These are phyloP conservation scores for Bothrops jararaca DNA, from an alignment of 2,113 vertebrate species.

Conservation along the genomic window DNA sequence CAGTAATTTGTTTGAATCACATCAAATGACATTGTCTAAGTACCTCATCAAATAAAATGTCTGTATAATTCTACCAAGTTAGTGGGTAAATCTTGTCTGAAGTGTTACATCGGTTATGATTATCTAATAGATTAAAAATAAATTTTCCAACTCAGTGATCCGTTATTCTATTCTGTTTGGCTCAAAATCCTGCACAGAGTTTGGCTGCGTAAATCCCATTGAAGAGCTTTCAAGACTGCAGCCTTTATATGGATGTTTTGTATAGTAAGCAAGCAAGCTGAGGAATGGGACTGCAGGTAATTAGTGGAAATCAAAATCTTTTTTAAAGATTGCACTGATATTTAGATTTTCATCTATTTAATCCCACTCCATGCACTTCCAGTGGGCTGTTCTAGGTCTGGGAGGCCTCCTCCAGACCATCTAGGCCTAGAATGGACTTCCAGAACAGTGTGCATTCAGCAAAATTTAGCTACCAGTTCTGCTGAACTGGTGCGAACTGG, in stretches of 20 bases:
- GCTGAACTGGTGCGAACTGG: too few relatives aligned
- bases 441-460: too few relatives aligned
- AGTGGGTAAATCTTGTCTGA: constrained; percentile 42
- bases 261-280: background rate
- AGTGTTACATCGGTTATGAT: background rate
- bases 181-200: background rate
- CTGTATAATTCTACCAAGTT: constrained; percentile 20
- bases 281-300: background rate
- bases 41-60: constrained; percentile 29
- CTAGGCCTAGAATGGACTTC: too few relatives aligned
- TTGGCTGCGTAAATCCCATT: background rate
- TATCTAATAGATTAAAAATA: constrained; percentile 36
- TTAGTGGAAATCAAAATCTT: background rate
- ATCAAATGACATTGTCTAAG: constrained; percentile 32
- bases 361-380: too few relatives aligned
- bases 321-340: background rate
- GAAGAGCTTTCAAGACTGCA: background rate
- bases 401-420: too few relatives aligned
- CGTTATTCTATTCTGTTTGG: background rate
- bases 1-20: constrained; percentile 27
- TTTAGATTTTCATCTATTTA: background rate
- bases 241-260: background rate
- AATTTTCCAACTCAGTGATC: constrained; percentile 8
- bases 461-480: too few relatives aligned
- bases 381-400: too few relatives aligned